Percentiles rank a stretch among this genome's conserved stretches.
phyloP scores from a whole-genome alignment of 2,113 vertebrate genomes.

The Vulpes ferrilata region DNA sequence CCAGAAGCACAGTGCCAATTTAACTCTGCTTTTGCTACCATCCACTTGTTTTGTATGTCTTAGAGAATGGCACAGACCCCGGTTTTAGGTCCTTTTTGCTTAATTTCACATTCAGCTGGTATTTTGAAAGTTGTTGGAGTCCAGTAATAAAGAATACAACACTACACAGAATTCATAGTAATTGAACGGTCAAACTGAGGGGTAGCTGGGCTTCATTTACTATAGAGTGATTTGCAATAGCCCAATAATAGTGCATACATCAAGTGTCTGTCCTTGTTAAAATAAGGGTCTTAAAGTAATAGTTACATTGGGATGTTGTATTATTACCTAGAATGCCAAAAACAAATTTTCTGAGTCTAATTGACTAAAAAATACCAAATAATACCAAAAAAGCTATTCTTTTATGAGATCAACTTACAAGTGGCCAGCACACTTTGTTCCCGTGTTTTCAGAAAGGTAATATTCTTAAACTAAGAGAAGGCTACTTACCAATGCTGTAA shows the following conservation, averaged over 20 bases:
- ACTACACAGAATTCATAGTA: neutral
- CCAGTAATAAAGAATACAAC: neutral
- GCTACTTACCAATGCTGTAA: neutral
- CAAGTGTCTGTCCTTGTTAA: neutral
- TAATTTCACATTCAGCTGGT: neutral
- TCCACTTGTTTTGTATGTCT: neutral
- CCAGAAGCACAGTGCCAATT: neutral
- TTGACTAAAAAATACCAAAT: slow-evolving; percentile 33
- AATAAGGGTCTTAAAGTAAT: neutral
- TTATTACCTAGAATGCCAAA: neutral
- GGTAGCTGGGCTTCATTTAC: neutral
- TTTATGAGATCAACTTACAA: slow-evolving; percentile 25
- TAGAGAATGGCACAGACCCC: neutral
- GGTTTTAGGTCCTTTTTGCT: neutral
- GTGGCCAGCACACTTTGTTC: neutral
- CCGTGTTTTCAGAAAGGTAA: slow-evolving; percentile 33
- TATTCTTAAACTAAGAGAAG: slow-evolving; percentile 6
- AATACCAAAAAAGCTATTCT: neutral
- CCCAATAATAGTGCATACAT: neutral
- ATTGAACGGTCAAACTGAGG: neutral
- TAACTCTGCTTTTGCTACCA: neutral
- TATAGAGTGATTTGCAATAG: neutral
- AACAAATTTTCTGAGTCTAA: neutral
- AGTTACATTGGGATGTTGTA: neutral
- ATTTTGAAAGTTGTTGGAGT: neutral